A percentile compares a stretch with the other conserved stretches of the same genome.
These are phyloP conservation scores for Mythimna albipuncta DNA, from an alignment of 2,888 invertebrate species.

Conservation along the genomic window DNA sequence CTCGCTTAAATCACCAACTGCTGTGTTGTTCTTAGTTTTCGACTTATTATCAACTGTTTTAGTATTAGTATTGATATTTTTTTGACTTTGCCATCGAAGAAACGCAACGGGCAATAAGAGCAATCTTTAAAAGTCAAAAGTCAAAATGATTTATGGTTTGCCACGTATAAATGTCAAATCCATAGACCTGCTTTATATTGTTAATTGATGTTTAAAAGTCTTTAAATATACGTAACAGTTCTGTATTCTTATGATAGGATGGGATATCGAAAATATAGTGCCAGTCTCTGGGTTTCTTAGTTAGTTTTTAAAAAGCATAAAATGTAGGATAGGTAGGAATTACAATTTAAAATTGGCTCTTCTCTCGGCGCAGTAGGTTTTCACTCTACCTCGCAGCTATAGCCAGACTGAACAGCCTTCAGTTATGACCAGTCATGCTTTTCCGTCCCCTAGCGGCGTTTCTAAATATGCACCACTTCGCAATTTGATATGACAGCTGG, in stretches of 20 bases:
- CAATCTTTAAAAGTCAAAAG: no score
- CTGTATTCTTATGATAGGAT: conserved; percentile 9
- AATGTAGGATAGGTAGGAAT: conserved; percentile 40
- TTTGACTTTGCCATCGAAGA: not conserved
- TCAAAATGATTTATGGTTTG: no score
- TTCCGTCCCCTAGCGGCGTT: not conserved
- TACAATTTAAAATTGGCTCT: conserved; percentile 35
- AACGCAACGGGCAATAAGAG: not conserved
- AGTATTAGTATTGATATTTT: not conserved
- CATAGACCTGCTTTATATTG: not conserved
- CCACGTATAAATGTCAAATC: not conserved
- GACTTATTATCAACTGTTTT: not conserved
- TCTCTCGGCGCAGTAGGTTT: conserved; percentile 1
- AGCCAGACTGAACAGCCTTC: not conserved
- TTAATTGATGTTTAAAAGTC: not conserved
- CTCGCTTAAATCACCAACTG: not conserved
- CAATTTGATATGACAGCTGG: no score
- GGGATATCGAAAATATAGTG: conserved; percentile 19
- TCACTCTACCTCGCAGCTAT: not conserved
- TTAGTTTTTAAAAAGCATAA: conserved; percentile 25
- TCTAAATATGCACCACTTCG: not conserved
- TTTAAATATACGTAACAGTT: not conserved
- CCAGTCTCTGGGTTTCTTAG: conserved; percentile 15
- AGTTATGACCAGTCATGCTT: not conserved
- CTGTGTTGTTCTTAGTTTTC: not conserved